A percentile compares a stretch with the other conserved stretches of the same genome.
These are phyloP conservation scores for Heterodera schachtii DNA, from an alignment of 1,140 invertebrate species.

Conservation along the genomic window DNA sequence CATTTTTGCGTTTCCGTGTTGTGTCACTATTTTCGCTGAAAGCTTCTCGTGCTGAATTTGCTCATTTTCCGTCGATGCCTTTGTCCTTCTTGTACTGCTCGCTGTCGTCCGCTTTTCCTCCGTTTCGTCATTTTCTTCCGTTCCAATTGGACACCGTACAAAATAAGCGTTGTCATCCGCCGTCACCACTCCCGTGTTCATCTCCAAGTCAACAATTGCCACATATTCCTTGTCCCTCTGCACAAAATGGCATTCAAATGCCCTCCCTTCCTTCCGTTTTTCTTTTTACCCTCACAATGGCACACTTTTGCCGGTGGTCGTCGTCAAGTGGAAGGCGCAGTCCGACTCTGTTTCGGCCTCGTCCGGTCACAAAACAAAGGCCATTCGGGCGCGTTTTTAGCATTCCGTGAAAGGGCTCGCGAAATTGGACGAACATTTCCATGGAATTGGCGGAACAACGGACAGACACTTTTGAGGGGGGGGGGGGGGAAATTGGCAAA, in stretches of 20 bases:
- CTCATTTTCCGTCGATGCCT: too few species aligned
- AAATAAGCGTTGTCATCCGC: slow-evolving; percentile 33
- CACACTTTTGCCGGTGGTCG: slow-evolving; percentile 19
- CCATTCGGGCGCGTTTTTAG: slow-evolving; percentile 21
- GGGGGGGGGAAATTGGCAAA: too few species aligned
- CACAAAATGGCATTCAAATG: neutral
- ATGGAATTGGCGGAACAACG: slow-evolving; percentile 22
- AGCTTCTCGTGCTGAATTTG: too few species aligned
- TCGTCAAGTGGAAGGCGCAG: slow-evolving; percentile 19
- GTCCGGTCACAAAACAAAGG: slow-evolving; percentile 19
- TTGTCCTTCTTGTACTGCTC: too few species aligned
- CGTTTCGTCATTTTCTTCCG: neutral
- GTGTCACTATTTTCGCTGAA: neutral
- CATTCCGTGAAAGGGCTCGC: slow-evolving; percentile 18
- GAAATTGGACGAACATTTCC: slow-evolving; percentile 26
- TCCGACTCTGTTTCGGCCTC: slow-evolving; percentile 7
- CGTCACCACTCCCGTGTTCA: slow-evolving; percentile 15
- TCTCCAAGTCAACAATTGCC: slow-evolving; percentile 23
- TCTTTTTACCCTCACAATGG: slow-evolving; percentile 21
- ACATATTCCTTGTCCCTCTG: slow-evolving; percentile 23
- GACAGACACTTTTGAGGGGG: slow-evolving; percentile 14
- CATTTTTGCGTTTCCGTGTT: neutral
- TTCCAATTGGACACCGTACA: slow-evolving; percentile 23
- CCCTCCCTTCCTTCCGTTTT: neutral
- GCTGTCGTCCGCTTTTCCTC: neutral